Evolutionary conservation across 2,113 vertebrate genomes (phyloP).

Genomic region (Phaetusa simplex): DNA sequence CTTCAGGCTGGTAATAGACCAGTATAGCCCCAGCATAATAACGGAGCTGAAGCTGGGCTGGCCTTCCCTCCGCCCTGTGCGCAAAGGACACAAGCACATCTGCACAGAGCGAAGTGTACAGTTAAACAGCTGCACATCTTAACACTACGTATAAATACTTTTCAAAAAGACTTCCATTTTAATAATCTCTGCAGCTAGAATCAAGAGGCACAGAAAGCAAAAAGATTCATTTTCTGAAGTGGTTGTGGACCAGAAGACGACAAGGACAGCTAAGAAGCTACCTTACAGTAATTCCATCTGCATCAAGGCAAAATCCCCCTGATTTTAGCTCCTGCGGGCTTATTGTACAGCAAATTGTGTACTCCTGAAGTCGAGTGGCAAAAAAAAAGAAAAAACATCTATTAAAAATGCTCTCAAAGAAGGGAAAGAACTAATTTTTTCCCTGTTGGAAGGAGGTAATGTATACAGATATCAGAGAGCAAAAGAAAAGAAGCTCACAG

Average conservation of each 20-base stretch:
- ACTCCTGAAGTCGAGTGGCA: neutral
- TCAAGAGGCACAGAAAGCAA: neutral
- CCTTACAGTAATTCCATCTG: neutral
- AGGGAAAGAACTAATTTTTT: neutral
- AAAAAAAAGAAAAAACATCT: neutral
- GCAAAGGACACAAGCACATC: neutral
- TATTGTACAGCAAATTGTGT: neutral
- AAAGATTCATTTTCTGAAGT: neutral
- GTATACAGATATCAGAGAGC: neutral
- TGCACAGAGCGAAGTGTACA: neutral
- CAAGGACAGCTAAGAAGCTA: neutral
- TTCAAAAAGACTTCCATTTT: neutral
- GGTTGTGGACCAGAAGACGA: fast-evolving
- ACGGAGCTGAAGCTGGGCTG: neutral
- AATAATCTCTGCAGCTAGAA: neutral
- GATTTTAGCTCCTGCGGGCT: neutral
- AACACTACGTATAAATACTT: neutral
- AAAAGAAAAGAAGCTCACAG: neutral
- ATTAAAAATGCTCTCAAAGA: neutral
- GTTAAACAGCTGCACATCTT: neutral
- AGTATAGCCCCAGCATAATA: fast-evolving
- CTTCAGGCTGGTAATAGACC: neutral
- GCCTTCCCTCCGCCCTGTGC: neutral
- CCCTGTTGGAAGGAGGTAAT: neutral
- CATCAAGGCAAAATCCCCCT: neutral